These are phyloP conservation scores for Cossypha heuglini DNA, from an alignment of 2,797 vertebrate species.

Conservation along the genomic window DNA sequence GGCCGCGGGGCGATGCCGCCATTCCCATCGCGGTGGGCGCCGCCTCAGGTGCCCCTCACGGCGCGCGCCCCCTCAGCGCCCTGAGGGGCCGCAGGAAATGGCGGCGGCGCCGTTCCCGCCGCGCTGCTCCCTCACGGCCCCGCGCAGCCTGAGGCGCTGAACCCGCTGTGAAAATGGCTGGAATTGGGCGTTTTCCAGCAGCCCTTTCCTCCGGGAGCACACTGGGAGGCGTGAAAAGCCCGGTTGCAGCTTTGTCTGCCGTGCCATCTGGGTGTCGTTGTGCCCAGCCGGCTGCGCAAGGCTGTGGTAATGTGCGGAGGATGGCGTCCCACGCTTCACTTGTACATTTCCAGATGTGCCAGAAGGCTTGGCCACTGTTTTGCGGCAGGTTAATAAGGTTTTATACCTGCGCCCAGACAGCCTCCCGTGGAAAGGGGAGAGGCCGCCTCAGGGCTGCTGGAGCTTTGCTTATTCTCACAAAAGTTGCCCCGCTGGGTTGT, in stretches of 20 bases:
- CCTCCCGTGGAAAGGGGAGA: neutral
- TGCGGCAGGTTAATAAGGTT: neutral
- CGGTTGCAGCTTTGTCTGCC: rapidly evolving
- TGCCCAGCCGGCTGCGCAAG: neutral
- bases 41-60: neutral
- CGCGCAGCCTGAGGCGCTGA: neutral
- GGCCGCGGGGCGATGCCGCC: rapidly evolving
- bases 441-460: neutral
- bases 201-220: neutral
- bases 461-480: neutral
- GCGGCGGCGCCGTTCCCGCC: too few species aligned
- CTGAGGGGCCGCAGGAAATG: neutral
- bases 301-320: neutral
- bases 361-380: neutral
- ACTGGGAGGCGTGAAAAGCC: neutral
- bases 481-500: neutral
- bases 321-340: rapidly evolving
- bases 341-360: neutral
- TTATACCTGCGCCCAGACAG: neutral
- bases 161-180: neutral
- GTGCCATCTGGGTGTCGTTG: rapidly evolving
- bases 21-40: rapidly evolving
- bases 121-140: neutral
- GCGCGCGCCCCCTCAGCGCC: neutral
- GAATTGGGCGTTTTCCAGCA: neutral